These are phyloP conservation scores for Panopea generosa DNA, from an alignment of 2,888 invertebrate genomes.

Conservation along the genomic window DNA sequence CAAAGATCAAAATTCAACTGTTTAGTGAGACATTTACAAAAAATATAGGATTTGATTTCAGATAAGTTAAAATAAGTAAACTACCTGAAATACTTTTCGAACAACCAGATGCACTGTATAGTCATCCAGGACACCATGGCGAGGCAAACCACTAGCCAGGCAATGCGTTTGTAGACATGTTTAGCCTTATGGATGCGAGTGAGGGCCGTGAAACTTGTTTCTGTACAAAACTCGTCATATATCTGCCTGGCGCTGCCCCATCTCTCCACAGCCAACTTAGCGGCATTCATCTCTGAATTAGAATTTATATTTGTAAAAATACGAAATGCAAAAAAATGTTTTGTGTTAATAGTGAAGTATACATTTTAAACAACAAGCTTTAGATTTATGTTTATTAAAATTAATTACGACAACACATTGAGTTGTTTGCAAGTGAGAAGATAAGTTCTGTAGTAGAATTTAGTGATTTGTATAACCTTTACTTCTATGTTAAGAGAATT, in stretches of 20 bases:
- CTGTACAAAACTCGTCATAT: constrained; percentile 57
- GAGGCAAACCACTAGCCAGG: constrained; percentile 72
- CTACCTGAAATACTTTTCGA: constrained; percentile 62
- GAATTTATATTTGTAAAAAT: not conserved
- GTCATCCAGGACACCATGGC: constrained; percentile 69
- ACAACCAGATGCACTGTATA: constrained; percentile 66
- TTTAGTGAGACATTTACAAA: too few species aligned
- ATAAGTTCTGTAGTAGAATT: not conserved
- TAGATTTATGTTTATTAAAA: not conserved
- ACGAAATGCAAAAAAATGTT: not conserved
- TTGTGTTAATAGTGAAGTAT: not conserved
- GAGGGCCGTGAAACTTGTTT: constrained; percentile 79
- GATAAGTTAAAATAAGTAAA: too few species aligned
- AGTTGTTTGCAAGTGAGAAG: not conserved
- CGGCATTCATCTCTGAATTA: constrained; percentile 42
- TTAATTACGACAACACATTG: too few species aligned
- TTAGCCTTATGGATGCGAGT: constrained; percentile 73
- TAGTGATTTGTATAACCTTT: too few species aligned
- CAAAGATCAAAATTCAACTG: too few species aligned
- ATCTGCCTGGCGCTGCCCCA: constrained; percentile 47
- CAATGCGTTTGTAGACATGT: constrained; percentile 63
- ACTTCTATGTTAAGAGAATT: too few species aligned
- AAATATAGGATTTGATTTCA: too few species aligned
- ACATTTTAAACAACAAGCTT: not conserved
- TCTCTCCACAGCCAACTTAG: constrained; percentile 42